These are phyloP conservation scores for Melitaea cinxia DNA, from an alignment of 1,140 invertebrate genomes.

Conservation along the genomic window DNA sequence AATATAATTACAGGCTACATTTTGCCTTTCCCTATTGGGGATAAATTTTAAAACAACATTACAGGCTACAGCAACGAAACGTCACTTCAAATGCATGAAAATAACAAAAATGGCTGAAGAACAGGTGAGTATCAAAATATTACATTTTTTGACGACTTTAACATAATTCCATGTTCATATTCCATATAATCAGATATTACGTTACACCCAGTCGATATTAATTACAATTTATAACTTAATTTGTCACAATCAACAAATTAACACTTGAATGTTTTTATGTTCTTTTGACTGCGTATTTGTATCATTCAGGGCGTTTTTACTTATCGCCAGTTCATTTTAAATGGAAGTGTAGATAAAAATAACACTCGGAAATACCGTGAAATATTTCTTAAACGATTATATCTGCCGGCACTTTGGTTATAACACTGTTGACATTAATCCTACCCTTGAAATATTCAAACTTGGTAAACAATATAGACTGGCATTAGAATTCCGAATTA, in stretches of 20 bases:
- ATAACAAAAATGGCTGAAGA: conserved; percentile 81
- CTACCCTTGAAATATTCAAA: conserved; percentile 51
- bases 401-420: conserved; percentile 68
- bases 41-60: too few species aligned
- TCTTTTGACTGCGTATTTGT: conserved; percentile 28
- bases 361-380: neutral
- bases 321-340: conserved; percentile 4
- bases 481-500: too few species aligned
- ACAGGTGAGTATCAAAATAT: conserved; percentile 79
- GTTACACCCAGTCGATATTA: neutral
- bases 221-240: neutral
- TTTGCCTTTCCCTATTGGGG: too few species aligned
- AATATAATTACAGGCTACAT: conserved; percentile 7
- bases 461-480: conserved; percentile 6
- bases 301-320: conserved; percentile 14
- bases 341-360: neutral
- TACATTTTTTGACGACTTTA: conserved; percentile 58
- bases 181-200: neutral
- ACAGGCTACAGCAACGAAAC: conserved; percentile 61
- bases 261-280: conserved; percentile 21
- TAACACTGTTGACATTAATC: conserved; percentile 47
- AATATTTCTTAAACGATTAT: neutral
- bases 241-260: conserved; percentile 1
- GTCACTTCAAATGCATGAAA: conserved; percentile 76
- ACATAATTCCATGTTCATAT: conserved; percentile 50